Percentiles rank a stretch among this genome's conserved stretches.
These are phyloP conservation scores for Gryon sp. DNA, from an alignment of 1,140 invertebrate genomes.

Conservation along the genomic window DNA sequence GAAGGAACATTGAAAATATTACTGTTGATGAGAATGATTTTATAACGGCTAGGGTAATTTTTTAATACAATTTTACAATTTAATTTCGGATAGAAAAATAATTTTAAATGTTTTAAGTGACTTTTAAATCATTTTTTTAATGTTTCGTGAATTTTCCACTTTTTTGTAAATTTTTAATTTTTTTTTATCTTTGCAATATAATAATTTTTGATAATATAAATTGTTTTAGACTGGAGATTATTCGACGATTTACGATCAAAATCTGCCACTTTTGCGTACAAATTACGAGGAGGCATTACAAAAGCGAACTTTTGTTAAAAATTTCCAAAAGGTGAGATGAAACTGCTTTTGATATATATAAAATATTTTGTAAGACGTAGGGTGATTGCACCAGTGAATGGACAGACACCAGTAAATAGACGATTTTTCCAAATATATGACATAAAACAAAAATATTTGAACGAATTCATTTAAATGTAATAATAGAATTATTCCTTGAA, in stretches of 20 bases:
- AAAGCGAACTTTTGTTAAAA: neutral
- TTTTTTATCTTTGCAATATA: neutral
- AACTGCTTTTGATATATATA: too few relatives aligned
- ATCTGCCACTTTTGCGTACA: neutral
- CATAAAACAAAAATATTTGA: too few relatives aligned
- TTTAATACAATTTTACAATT: too few relatives aligned
- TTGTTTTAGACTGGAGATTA: conserved; percentile 13
- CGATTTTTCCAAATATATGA: too few relatives aligned
- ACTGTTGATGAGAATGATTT: conserved; percentile 18
- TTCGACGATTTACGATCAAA: neutral
- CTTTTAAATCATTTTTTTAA: neutral
- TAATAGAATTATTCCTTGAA: too few relatives aligned
- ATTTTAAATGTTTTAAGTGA: too few relatives aligned
- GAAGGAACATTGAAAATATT: conserved; percentile 17
- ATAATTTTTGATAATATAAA: neutral
- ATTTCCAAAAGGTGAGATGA: conserved; percentile 14
- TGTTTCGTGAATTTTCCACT: neutral
- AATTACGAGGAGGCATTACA: neutral
- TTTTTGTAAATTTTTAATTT: too few relatives aligned
- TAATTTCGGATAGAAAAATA: too few relatives aligned
- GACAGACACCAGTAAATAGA: too few relatives aligned
- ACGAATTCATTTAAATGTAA: too few relatives aligned
- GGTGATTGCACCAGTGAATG: too few relatives aligned
- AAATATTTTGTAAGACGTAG: too few relatives aligned
- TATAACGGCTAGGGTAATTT: neutral